These are phyloP conservation scores for Apotomis turbidana DNA, from an alignment of 2,888 invertebrate genomes.

Conservation along the genomic window DNA sequence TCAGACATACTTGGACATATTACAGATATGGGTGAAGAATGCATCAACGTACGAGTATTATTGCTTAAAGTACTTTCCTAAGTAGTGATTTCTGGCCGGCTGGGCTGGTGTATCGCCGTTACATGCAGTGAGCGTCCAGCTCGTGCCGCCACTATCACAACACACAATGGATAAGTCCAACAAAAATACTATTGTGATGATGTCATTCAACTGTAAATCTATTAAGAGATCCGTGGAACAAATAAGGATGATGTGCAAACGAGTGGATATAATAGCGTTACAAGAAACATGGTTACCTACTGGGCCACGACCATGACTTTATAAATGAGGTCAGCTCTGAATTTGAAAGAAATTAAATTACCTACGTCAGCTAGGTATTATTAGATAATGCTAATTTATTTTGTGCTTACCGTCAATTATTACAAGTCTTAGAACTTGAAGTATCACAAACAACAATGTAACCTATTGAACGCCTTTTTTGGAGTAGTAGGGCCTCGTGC, in stretches of 20 bases:
- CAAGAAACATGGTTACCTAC: slow-evolving; percentile 3
- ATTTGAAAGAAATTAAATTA: too few species aligned
- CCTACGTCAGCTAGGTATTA: too few species aligned
- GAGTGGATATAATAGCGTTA: background rate
- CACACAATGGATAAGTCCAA: slow-evolving; percentile 4
- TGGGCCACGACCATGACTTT: slow-evolving; percentile 3
- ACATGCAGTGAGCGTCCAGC: slow-evolving; percentile 13
- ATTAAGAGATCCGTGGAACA: background rate
- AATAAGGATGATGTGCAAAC: background rate
- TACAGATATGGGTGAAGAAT: background rate
- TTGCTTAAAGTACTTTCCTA: background rate
- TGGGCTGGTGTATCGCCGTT: slow-evolving; percentile 15
- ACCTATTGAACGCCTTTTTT: too few species aligned
- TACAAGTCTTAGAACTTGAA: too few species aligned
- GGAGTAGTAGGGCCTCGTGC: too few species aligned
- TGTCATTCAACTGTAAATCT: slow-evolving; percentile 13
- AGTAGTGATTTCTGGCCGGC: background rate
- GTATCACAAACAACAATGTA: too few species aligned
- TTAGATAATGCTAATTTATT: too few species aligned
- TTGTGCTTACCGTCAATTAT: too few species aligned
- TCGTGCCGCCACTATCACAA: background rate
- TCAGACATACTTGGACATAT: background rate
- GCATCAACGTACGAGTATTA: background rate
- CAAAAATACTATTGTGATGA: background rate
- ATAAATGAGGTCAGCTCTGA: background rate